Base-by-base conservation (phyloP, 2,113 vertebrate genomes). In the Trogon melanurus region DNA sequence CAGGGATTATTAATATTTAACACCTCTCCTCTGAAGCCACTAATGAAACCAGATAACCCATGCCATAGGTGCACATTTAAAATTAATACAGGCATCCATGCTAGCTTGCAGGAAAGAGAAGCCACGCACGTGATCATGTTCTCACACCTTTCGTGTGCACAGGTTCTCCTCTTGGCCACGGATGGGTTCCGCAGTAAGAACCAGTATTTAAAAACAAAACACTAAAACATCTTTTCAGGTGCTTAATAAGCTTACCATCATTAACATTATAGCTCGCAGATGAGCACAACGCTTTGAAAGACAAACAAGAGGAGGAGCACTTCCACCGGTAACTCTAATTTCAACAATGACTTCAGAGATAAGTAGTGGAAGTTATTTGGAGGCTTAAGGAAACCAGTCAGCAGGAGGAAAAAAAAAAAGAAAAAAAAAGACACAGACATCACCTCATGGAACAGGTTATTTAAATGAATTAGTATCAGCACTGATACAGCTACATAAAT, bases 1-100 rank as follows among this genome's bases (percentile, higher is more conserved):
- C 20, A n/a, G 53, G 27, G 38, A 53, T 91, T 57, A 81, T 91
- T 89, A 74, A 93, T 91, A 92, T 95, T 92, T 88, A 94, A 91
- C 84, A 85, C 21, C 34, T 34, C 3, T 32, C 11, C 45, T 92
- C 65, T 66, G 53, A 86, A 51, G 80, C 86, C 79, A 16, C 65
- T 87, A 70, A 73, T 50, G 67, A 95, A 88, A 76, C 23, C 75
- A 27, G 41, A 18, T 79, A 71, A 87, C 45, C 86, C 9, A 1
- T 23, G 51, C 51, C 56, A 48, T 6, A 21, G 67, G 34, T 13
- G 11, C 71, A 56, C 45, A 32, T 82, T 45, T 38, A 26, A 45
- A 90, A 82, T 38, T 1, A 76, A 65, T 15, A 7, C 16, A 9
- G 62, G 25, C 47, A 56, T 85, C 83, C 83, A 26, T 20, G 62